Conservation (phyloP, 2,113 vertebrate species). For the Arothron firmamentum region DNA sequence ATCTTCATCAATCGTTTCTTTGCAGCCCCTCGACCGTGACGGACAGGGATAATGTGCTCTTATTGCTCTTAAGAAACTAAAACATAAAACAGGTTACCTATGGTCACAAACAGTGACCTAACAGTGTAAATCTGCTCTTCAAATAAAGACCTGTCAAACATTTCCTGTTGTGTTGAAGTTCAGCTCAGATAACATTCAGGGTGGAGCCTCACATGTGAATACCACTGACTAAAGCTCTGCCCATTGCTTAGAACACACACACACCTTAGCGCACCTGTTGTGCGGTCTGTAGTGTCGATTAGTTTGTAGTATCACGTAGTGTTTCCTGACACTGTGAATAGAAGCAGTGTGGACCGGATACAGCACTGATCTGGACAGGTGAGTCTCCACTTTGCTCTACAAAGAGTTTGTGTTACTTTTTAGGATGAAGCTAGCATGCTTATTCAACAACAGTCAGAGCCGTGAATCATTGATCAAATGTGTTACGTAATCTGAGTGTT, state of each 20-base stretch:
- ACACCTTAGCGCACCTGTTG: slow-evolving; percentile 47
- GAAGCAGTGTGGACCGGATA: slow-evolving; percentile 13
- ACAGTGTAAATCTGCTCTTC: slow-evolving; percentile 6
- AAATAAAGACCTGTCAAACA: slow-evolving; percentile 20
- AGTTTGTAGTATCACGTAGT: slow-evolving; percentile 1
- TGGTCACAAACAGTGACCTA: neutral
- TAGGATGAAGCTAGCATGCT: neutral
- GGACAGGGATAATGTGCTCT: neutral
- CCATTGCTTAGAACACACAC: slow-evolving; percentile 29
- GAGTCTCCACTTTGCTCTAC: slow-evolving; percentile 16
- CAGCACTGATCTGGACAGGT: slow-evolving; percentile 22
- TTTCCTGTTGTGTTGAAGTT: slow-evolving; percentile 37
- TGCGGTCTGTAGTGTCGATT: neutral
- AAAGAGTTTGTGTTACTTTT: slow-evolving; percentile 1
- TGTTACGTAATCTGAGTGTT: slow-evolving; percentile 7
- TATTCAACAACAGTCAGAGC: neutral
- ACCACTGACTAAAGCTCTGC: slow-evolving; percentile 26
- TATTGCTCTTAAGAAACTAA: neutral
- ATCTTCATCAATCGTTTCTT: slow-evolving; percentile 75
- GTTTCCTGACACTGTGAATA: slow-evolving; percentile 23
- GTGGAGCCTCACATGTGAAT: slow-evolving; percentile 46
- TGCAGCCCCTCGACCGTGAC: slow-evolving; percentile 38
- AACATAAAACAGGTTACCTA: neutral
- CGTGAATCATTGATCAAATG: slow-evolving; percentile 5
- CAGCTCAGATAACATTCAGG: slow-evolving; percentile 52